A percentile compares a stretch with the other conserved stretches of the same genome.
Conservation (phyloP, 2,797 vertebrate genomes). For the Gymnoscopelus braueri region DNA sequence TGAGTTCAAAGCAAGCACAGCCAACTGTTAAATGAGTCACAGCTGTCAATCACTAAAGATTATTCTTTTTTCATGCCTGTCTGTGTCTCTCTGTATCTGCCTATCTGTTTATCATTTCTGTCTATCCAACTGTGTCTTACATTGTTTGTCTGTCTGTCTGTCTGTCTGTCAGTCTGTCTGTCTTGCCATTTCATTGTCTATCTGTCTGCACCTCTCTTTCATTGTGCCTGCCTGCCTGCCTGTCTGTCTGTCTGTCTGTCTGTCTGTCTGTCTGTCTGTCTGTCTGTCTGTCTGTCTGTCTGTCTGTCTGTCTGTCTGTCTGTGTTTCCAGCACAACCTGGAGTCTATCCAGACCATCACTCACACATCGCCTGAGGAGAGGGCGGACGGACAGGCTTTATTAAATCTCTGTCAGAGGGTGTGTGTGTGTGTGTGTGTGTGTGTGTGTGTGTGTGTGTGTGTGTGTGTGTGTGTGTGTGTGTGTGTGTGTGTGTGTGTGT, state of each 20-base stretch:
- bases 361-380: slow-evolving; percentile 77
- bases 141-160: background rate
- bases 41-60: slow-evolving; percentile 61
- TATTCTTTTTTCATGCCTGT: slow-evolving; percentile 16
- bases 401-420: slow-evolving; percentile 81
- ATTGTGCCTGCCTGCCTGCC: slow-evolving; percentile 35
- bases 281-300: slow-evolving; percentile 11
- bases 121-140: slow-evolving; percentile 25
- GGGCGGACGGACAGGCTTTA: slow-evolving; percentile 79
- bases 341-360: slow-evolving; percentile 74
- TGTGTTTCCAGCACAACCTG: slow-evolving; percentile 58
- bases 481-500: slow-evolving; percentile 31
- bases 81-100: background rate
- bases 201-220: background rate
- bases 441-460: slow-evolving; percentile 39
- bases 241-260: slow-evolving; percentile 11
- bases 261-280: slow-evolving; percentile 40
- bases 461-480: slow-evolving; percentile 17
- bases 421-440: slow-evolving; percentile 51
- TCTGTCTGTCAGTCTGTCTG: slow-evolving; percentile 1
- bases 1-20: slow-evolving; percentile 58
- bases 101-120: background rate
- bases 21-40: slow-evolving; percentile 48
- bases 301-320: slow-evolving; percentile 23
- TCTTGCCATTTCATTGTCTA: background rate